Percentiles rank a stretch among this genome's conserved stretches.
These are phyloP conservation scores for Trachelus troglodyta DNA, from an alignment of 2,888 invertebrate species.

Conservation along the genomic window DNA sequence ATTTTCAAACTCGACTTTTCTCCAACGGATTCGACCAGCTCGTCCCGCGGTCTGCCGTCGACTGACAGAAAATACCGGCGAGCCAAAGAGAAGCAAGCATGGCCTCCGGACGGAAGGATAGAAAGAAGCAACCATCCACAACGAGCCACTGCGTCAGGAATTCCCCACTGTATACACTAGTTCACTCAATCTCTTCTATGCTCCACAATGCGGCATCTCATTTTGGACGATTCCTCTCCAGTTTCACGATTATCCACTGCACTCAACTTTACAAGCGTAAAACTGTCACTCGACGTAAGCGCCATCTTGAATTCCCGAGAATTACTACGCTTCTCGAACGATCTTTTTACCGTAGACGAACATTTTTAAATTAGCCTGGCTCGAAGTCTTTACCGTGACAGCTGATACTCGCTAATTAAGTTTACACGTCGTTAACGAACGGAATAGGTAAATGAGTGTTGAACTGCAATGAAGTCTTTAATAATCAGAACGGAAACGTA, in stretches of 20 bases:
- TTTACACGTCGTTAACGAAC: slow-evolving; percentile 37
- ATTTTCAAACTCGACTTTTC: slow-evolving; percentile 17
- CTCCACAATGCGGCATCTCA: not conserved
- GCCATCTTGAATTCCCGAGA: not conserved
- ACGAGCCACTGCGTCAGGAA: slow-evolving; percentile 25
- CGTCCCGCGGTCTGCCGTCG: slow-evolving; percentile 58
- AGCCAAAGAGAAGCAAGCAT: slow-evolving; percentile 37
- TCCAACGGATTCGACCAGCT: slow-evolving; percentile 45
- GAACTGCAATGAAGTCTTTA: not conserved
- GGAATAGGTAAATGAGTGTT: not conserved
- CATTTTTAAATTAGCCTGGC: not conserved
- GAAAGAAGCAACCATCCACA: slow-evolving; percentile 46
- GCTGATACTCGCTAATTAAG: slow-evolving; percentile 44
- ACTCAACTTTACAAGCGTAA: not conserved
- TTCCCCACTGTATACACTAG: not conserved
- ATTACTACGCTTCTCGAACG: not conserved
- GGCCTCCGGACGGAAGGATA: slow-evolving; percentile 42
- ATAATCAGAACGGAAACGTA: not conserved
- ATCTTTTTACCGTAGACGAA: not conserved
- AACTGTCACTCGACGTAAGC: not conserved
- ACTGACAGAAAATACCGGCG: slow-evolving; percentile 60
- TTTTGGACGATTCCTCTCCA: not conserved
- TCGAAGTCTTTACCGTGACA: not conserved
- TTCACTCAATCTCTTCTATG: not conserved
- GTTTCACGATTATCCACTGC: not conserved